Percentiles rank a stretch among this genome's conserved stretches.
These are phyloP conservation scores for Dendrolimus punctatus DNA, from an alignment of 1,140 invertebrate genomes.

Conservation along the genomic window DNA sequence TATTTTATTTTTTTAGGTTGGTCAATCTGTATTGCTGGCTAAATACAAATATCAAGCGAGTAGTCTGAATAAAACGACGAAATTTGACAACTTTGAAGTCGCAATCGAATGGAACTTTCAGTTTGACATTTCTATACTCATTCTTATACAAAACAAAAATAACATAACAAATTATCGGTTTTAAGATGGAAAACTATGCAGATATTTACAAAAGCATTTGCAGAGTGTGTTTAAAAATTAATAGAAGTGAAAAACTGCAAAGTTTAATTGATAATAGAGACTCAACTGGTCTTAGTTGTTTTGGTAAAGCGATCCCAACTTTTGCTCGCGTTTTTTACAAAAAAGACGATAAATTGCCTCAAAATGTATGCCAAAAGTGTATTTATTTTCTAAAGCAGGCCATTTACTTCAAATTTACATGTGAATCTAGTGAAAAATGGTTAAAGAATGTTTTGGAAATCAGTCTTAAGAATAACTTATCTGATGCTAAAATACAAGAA, in stretches of 20 bases:
- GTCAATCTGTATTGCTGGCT: too few relatives aligned
- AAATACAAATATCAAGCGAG: too few relatives aligned
- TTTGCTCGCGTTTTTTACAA: slow-evolving; percentile 40
- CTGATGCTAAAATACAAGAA: slow-evolving; percentile 20
- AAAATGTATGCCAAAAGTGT: slow-evolving; percentile 45
- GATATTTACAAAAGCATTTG: slow-evolving; percentile 41
- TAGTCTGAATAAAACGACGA: too few relatives aligned
- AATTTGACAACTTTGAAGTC: too few relatives aligned
- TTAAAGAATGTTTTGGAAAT: slow-evolving; percentile 18
- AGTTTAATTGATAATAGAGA: slow-evolving; percentile 36
- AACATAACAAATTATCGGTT: too few relatives aligned
- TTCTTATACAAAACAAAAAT: too few relatives aligned
- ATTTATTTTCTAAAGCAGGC: slow-evolving; percentile 38
- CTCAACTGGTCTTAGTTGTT: slow-evolving; percentile 31
- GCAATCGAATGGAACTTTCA: too few relatives aligned
- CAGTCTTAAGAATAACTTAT: slow-evolving; percentile 3
- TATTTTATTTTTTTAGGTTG: too few relatives aligned
- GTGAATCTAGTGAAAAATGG: slow-evolving; percentile 37
- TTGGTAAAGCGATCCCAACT: slow-evolving; percentile 33
- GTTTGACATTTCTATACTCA: too few relatives aligned
- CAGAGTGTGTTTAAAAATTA: slow-evolving; percentile 40
- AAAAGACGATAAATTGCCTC: slow-evolving; percentile 37
- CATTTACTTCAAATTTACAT: slow-evolving; percentile 47
- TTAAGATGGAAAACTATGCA: slow-evolving; percentile 23
- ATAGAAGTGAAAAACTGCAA: slow-evolving; percentile 37